Base-by-base conservation (phyloP, 2,888 invertebrate genomes). In the Mesochorus sp. region DNA sequence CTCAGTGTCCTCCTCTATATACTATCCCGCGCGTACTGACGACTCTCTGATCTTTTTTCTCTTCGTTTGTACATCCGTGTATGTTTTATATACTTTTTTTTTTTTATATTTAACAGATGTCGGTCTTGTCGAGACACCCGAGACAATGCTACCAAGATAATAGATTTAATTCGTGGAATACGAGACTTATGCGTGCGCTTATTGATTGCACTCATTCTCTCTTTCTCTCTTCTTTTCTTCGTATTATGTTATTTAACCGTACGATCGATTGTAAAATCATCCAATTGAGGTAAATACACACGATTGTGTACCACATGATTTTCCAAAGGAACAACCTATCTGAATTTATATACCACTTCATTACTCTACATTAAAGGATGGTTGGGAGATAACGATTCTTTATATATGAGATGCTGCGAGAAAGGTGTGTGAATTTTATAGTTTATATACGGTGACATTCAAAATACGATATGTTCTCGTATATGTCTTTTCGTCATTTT, bases 121-220 rank as follows among this genome's bases (percentile, higher is more conserved):
- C 84, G 83, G 84, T 83, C 81, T 76, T 55, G 47, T 85, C 81
- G 82, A 77, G 82, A 84, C 81, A 82, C 81, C 74, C 84, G 86
- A 88, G 86, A 88, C 86, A 88, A 88, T 87, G 79, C 77, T 44
- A 42, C 80, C 66, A 44, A 85, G 85, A 88, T 87, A 86, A 87
- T 85, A 83, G 86, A 84, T 83, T 86, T 86, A 86, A 87, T 84
- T 86, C 80, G 82, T 83, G 83, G 75, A 79, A 73, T 67, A 72
- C 64, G 70, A 77, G 44, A 73, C 49, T 28, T 47, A 21, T 42
- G 53, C 57, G 19, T 67, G 57, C 37, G 10, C 59, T 62, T 47
- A 34, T 66, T 59, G 19, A 24, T 64, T 21, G 19, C 59, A 3
- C 26, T 31, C 21, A 39, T 34, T 55, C 28, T 28, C 24, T 51